These are phyloP conservation scores for Drosophila rufa DNA, from an alignment of 1,140 invertebrate species.

Conservation along the genomic window DNA sequence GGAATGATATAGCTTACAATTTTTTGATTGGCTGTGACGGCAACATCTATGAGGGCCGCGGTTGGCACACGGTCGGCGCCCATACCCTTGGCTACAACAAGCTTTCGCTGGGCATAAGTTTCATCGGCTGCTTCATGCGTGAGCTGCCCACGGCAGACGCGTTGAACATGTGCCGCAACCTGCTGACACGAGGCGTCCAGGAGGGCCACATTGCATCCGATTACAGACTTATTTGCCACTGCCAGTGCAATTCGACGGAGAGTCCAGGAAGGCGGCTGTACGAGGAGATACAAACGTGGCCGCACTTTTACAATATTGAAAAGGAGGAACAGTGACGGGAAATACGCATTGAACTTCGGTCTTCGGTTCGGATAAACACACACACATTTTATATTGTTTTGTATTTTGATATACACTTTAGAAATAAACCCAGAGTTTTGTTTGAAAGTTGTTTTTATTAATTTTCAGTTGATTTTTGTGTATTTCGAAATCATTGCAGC, in stretches of 20 bases:
- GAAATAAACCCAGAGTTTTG: constrained; percentile 10
- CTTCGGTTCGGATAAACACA: neutral
- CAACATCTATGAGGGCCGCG: constrained; percentile 88
- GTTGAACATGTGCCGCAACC: constrained; percentile 75
- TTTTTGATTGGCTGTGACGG: constrained; percentile 90
- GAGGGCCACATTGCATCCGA: constrained; percentile 85
- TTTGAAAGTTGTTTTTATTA: constrained; percentile 25
- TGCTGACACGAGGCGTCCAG: constrained; percentile 85
- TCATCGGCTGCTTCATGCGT: constrained; percentile 88
- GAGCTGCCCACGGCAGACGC: constrained; percentile 77
- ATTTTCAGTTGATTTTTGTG: constrained; percentile 11
- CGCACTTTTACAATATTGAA: constrained; percentile 77
- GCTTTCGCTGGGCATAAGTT: constrained; percentile 88
- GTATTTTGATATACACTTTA: constrained; percentile 5
- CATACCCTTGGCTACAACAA: constrained; percentile 89
- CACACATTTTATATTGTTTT: constrained; percentile 7
- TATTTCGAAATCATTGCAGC: constrained; percentile 56
- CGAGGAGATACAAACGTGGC: constrained; percentile 81
- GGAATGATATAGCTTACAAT: constrained; percentile 88
- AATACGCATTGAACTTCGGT: neutral
- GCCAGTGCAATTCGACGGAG: constrained; percentile 85
- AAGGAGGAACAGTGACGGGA: constrained; percentile 34
- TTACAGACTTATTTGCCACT: constrained; percentile 86
- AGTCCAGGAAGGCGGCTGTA: constrained; percentile 79
- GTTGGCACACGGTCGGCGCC: constrained; percentile 88